Evolutionary conservation across 2,113 vertebrate genomes (phyloP).

Genomic region (Physeter macrocephalus): DNA sequence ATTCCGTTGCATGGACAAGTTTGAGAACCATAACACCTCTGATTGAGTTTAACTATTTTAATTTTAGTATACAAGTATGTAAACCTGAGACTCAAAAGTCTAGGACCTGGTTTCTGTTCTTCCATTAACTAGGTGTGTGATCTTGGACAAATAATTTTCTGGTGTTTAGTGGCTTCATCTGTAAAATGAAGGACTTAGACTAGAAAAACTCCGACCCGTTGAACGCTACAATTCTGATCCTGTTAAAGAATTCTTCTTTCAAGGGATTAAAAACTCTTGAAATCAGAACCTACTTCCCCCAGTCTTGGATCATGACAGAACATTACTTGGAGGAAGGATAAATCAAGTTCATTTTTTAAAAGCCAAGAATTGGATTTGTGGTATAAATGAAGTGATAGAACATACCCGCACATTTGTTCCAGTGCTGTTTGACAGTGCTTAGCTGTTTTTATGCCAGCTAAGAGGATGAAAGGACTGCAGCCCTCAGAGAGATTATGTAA

Average conservation of each 20-base stretch:
- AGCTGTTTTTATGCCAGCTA: background rate
- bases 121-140: background rate
- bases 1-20: background rate
- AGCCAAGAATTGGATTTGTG: background rate
- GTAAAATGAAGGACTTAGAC: background rate
- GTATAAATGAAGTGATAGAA: constrained; percentile 21
- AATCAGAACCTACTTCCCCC: background rate
- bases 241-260: constrained; percentile 15
- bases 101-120: background rate
- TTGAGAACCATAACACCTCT: background rate
- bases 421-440: background rate
- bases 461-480: background rate
- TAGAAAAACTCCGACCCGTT: background rate
- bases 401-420: background rate
- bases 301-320: background rate
- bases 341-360: constrained; percentile 18
- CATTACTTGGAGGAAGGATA: background rate
- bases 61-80: background rate
- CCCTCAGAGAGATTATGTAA: constrained; percentile 30
- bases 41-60: background rate
- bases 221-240: background rate
- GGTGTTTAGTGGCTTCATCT: background rate
- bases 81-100: background rate
- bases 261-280: constrained; percentile 23
- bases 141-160: constrained; percentile 11